Percentiles rank a stretch among this genome's conserved stretches.
These are phyloP conservation scores for Chironomus tentans DNA, from an alignment of 2,888 invertebrate species.

Conservation along the genomic window DNA sequence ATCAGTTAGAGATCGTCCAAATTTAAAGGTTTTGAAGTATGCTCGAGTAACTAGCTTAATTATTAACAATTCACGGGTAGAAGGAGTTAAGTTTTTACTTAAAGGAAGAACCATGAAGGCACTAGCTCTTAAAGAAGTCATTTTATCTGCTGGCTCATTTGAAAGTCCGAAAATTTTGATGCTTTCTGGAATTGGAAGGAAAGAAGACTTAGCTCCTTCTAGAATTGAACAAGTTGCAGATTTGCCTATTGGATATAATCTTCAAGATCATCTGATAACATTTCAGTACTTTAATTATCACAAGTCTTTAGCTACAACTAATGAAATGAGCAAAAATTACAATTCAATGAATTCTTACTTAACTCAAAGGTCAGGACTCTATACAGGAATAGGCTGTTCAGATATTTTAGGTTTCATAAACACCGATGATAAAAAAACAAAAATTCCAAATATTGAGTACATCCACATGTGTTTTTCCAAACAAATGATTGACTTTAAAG, in stretches of 20 bases:
- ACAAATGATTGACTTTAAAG: neutral
- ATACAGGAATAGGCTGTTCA: neutral
- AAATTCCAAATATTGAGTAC: neutral
- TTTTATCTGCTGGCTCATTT: neutral
- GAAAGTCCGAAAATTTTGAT: neutral
- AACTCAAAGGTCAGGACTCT: neutral
- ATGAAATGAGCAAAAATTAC: neutral
- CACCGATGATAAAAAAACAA: neutral
- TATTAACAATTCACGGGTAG: conserved; percentile 34
- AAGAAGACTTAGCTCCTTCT: neutral
- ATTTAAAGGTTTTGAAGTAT: conserved; percentile 29
- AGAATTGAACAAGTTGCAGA: neutral
- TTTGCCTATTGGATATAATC: conserved; percentile 17
- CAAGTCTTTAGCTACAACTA: neutral
- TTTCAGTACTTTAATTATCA: neutral
- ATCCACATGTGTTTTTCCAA: neutral
- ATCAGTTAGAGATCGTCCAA: conserved; percentile 17
- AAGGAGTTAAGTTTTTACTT: conserved; percentile 46
- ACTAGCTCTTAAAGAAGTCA: neutral
- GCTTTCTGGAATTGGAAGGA: neutral
- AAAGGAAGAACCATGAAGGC: conserved; percentile 29
- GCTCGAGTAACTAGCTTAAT: conserved; percentile 34
- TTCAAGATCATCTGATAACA: conserved; percentile 5
- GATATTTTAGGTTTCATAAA: neutral
- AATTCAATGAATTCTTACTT: neutral